Conservation (phyloP, 2,797 vertebrate species). For the Melanitta fusca region DNA sequence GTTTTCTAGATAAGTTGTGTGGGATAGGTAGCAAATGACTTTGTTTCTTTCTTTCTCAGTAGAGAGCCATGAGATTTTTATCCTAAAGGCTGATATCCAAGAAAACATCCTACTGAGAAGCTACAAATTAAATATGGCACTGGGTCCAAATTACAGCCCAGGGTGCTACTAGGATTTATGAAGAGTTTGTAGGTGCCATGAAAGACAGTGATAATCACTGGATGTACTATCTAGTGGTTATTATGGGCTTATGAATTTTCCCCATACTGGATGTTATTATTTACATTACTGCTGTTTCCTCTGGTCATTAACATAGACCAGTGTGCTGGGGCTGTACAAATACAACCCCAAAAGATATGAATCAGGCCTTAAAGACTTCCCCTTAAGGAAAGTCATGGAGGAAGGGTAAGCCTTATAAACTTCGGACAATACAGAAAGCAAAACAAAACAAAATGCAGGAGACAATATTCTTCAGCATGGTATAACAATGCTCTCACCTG, state of each 20-base stretch:
- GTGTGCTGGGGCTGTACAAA: not conserved
- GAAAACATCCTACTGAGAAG: not conserved
- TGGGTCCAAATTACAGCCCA: not conserved
- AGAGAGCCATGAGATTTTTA: not conserved
- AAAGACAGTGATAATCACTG: not conserved
- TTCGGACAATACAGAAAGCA: not conserved
- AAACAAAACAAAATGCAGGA: not conserved
- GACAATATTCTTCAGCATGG: fast-evolving
- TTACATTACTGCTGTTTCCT: not conserved
- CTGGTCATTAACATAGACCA: not conserved
- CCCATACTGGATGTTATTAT: not conserved
- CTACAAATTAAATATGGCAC: not conserved
- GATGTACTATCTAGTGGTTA: not conserved
- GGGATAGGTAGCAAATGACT: not conserved
- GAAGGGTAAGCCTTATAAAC: not conserved
- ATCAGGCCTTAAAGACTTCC: not conserved
- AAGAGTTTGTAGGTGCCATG: not conserved
- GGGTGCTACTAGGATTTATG: not conserved
- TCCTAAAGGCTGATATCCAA: not conserved
- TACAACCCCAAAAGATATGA: not conserved
- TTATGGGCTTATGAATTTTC: not conserved
- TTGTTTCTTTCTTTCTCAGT: not conserved
- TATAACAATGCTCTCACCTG: not conserved
- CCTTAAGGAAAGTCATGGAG: fast-evolving
- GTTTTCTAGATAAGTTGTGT: not conserved